phyloP scores from a whole-genome alignment of 2,113 vertebrate species.

The Xenopus laevis region DNA sequence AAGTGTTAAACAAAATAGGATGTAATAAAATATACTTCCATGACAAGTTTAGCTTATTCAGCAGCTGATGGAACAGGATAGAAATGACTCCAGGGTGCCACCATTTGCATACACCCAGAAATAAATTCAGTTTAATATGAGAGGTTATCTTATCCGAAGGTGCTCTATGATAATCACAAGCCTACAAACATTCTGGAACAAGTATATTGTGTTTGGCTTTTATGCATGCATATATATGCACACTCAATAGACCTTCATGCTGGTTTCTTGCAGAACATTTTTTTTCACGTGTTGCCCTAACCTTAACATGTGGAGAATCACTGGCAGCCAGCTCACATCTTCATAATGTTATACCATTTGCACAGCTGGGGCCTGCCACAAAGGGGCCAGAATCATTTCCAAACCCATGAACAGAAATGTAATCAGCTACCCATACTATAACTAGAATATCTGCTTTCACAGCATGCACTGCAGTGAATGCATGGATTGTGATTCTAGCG shows the following conservation, averaged over 20 bases:
- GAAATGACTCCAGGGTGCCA: neutral
- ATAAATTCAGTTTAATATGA: neutral
- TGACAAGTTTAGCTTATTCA: too few species aligned
- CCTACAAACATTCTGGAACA: slow-evolving; percentile 14
- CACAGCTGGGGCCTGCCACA: too few species aligned
- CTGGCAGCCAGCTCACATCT: slow-evolving; percentile 14
- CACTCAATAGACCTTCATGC: slow-evolving; percentile 6
- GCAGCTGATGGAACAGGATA: neutral
- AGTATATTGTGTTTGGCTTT: slow-evolving; percentile 23
- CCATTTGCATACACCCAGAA: neutral
- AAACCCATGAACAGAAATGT: too few species aligned
- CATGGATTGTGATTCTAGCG: too few species aligned
- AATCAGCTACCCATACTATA: too few species aligned
- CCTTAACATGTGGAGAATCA: slow-evolving; percentile 17
- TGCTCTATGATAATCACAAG: neutral
- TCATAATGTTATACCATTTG: neutral
- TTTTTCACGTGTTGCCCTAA: slow-evolving; percentile 22
- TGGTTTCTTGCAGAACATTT: slow-evolving; percentile 25
- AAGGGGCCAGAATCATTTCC: neutral
- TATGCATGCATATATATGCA: neutral
- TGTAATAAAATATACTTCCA: too few species aligned
- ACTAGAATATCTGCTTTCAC: too few species aligned
- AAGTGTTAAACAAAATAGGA: too few species aligned
- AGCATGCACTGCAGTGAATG: too few species aligned
- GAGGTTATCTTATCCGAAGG: neutral